Conservation (phyloP, 2,113 vertebrate species). For the Ageneiosus marmoratus region DNA sequence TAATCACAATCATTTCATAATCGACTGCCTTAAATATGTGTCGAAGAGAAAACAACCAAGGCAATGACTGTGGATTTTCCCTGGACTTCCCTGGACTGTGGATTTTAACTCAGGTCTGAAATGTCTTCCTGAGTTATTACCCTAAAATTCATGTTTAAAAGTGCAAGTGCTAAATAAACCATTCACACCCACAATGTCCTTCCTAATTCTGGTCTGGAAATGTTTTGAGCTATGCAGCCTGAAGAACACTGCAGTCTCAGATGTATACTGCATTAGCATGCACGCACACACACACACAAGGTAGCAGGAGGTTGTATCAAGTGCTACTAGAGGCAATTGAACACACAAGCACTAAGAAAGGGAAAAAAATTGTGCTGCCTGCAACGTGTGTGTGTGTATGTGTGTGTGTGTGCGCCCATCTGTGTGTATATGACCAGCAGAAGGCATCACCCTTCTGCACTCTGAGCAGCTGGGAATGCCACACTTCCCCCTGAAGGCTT, state of each 20-base stretch:
- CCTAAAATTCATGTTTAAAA: background rate
- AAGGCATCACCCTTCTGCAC: slow-evolving; percentile 22
- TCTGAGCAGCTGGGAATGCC: slow-evolving; percentile 46
- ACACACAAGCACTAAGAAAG: background rate
- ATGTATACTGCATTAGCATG: background rate
- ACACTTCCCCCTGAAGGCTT: background rate
- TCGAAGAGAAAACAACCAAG: background rate
- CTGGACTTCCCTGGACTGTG: background rate
- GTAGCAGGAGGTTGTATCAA: slow-evolving; percentile 5
- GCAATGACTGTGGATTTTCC: background rate
- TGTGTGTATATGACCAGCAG: slow-evolving; percentile 4
- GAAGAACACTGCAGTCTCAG: background rate
- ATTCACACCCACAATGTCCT: background rate
- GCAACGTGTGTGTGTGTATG: slow-evolving; percentile 9
- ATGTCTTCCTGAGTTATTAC: too few relatives aligned
- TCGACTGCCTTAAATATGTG: background rate
- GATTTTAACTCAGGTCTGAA: background rate
- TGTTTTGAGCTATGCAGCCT: background rate
- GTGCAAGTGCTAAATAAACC: background rate
- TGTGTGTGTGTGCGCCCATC: background rate
- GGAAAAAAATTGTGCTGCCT: background rate
- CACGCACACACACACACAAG: background rate
- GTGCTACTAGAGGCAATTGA: background rate
- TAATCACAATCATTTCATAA: background rate
- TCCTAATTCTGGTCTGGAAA: background rate